phyloP scores from a whole-genome alignment of 1,140 invertebrate genomes.

The Drosophila paulistorum region DNA sequence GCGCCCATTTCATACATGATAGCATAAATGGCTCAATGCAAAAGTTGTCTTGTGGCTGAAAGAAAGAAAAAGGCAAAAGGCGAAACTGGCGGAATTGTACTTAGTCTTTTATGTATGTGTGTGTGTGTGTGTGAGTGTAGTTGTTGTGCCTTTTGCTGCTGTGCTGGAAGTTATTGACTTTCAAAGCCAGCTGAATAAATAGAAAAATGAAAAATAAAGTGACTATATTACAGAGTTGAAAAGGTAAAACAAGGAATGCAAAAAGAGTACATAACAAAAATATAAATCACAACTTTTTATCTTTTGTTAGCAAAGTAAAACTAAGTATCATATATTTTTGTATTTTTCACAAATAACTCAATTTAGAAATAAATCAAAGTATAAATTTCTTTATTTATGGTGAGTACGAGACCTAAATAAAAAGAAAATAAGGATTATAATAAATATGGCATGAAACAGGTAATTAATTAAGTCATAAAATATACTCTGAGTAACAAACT shows the following conservation, averaged over 20 bases:
- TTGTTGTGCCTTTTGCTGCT: constrained; percentile 13
- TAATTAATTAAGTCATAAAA: too few species aligned
- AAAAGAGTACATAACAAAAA: background rate
- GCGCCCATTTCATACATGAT: constrained; percentile 62
- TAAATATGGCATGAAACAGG: background rate
- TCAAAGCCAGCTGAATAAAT: constrained; percentile 16
- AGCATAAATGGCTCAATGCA: constrained; percentile 57
- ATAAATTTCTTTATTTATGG: background rate
- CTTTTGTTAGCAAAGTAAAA: background rate
- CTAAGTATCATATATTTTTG: background rate
- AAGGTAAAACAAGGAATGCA: background rate
- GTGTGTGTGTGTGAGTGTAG: background rate
- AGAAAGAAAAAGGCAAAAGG: constrained; percentile 32
- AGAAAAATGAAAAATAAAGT: constrained; percentile 39
- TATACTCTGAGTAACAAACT: too few species aligned
- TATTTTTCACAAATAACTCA: too few species aligned
- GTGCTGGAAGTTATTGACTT: constrained; percentile 52
- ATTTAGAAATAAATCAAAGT: too few species aligned
- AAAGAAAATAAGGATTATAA: background rate
- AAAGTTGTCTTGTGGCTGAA: constrained; percentile 38
- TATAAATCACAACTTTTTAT: constrained; percentile 1
- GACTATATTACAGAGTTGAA: constrained; percentile 5
- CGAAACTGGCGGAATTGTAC: constrained; percentile 34
- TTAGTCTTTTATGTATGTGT: constrained; percentile 1
- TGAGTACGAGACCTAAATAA: background rate